Percentiles rank a stretch among this genome's conserved stretches.
Conservation (phyloP, 2,888 invertebrate species). For the Lepidochitona cinerea region DNA sequence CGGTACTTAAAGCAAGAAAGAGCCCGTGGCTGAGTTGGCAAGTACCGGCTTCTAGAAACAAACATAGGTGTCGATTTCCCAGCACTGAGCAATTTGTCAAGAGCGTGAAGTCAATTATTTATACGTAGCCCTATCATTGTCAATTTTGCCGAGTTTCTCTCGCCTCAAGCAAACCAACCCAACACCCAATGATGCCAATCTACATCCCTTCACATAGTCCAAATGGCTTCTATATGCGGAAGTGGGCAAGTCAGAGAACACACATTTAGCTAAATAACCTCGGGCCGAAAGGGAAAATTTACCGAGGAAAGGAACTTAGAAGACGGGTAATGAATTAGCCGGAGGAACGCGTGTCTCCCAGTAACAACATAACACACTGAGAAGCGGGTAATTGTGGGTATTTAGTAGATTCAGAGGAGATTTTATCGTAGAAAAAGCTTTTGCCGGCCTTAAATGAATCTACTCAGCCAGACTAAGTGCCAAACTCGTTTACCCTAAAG, state of each 20-base stretch:
- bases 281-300: background rate
- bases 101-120: conserved; percentile 7
- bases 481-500: background rate
- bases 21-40: background rate
- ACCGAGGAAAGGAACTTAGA: background rate
- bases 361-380: background rate
- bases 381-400: conserved; percentile 2
- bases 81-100: conserved; percentile 3
- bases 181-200: background rate
- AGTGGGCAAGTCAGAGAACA: background rate
- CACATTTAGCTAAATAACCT: conserved; percentile 1
- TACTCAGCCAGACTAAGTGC: background rate
- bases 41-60: conserved; percentile 1
- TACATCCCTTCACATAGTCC: background rate
- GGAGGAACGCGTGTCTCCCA: background rate
- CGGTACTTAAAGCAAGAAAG: background rate
- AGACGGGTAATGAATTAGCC: background rate
- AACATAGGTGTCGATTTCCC: background rate
- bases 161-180: background rate
- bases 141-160: background rate
- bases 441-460: background rate
- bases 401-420: background rate
- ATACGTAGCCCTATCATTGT: conserved; percentile 5
- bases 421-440: conserved; percentile 1
- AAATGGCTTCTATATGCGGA: background rate